Evolutionary conservation across 2,888 invertebrate genomes (phyloP), one percentile per base, ranked within the genome.

Genomic region (Dysmachus trigonus): DNA sequence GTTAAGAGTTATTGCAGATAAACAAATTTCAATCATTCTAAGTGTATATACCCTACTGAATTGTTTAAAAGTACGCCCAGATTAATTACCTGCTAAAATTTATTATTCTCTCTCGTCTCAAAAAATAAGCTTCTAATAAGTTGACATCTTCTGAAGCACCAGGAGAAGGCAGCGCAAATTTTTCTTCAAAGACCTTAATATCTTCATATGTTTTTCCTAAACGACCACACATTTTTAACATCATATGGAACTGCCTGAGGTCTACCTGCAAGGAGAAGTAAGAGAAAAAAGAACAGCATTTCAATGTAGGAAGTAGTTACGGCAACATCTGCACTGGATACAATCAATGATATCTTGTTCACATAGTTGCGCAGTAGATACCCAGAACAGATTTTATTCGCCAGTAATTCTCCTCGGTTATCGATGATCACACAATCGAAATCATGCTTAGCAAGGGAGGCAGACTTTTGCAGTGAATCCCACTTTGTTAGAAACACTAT

Each of bases 91-190:
- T 91, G 88, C 92, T 91, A 86, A 90, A 91, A 86, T 91, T 91
- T 33, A 90, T 90, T 3, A 92, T 89, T 74, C 90, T 90, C 86
- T 92, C 92, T 15, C 92, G 89, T 88, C 91, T 90, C n/a, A 90
- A 89, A 87, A 91, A 92, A 86, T 92, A 92, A 8, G 91, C 90
- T 86, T 92, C 92, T 62, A 92, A 88, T 87, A 91, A 90, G n/a
- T 90, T 89, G 41, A 88, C 87, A 81, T 89, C 90, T 85, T 89
- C 90, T 53, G 91, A 89, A 13, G 8, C 81, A 18, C 62, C 62
- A 27, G 10, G 5, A 7, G 18, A 10, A 27, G 92, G 91, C 41
- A 92, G 76, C 86, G 90, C 89, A 85, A 90, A 92, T 87, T 90
- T 91, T 0, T 89, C 89, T 76, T 91, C 90, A 87, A 92, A 92